Conservation (phyloP, 2,888 invertebrate species). For the Napeogenes sylphis region DNA sequence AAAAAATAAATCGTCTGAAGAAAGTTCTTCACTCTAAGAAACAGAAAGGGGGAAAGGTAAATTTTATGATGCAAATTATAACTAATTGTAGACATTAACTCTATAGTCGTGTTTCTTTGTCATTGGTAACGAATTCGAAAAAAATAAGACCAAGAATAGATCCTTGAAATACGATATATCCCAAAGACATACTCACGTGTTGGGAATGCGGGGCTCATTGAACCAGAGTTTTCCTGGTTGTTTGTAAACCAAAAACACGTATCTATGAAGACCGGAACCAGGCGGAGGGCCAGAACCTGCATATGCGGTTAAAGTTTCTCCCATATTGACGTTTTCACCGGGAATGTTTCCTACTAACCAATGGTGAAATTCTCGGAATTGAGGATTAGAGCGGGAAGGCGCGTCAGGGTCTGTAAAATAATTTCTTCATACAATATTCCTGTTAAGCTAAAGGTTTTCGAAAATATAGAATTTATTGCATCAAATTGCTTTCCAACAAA, state of each 20-base stretch:
- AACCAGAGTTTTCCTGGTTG: constrained; percentile 80
- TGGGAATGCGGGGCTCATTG: constrained; percentile 73
- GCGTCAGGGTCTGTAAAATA: constrained; percentile 88
- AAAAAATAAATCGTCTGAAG: too few species aligned
- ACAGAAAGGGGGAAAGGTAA: too few species aligned
- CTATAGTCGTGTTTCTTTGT: too few species aligned
- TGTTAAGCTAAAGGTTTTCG: too few species aligned
- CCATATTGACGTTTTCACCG: constrained; percentile 81
- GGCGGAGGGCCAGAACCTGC: constrained; percentile 91
- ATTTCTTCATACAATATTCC: too few species aligned
- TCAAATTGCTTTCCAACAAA: neutral
- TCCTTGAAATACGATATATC: neutral
- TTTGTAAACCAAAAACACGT: constrained; percentile 86
- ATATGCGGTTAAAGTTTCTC: constrained; percentile 87
- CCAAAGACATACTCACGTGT: constrained; percentile 52
- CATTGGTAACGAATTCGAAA: too few species aligned
- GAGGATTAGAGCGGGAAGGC: constrained; percentile 88
- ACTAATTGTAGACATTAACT: too few species aligned
- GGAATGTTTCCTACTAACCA: constrained; percentile 94
- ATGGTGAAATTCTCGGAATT: constrained; percentile 91
- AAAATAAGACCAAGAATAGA: neutral
- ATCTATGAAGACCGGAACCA: constrained; percentile 86
- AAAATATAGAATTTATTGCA: too few species aligned
- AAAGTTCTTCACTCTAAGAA: too few species aligned
- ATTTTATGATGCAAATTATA: too few species aligned